phyloP scores from a whole-genome alignment of 2,113 vertebrate species.

The Taxidea taxus region DNA sequence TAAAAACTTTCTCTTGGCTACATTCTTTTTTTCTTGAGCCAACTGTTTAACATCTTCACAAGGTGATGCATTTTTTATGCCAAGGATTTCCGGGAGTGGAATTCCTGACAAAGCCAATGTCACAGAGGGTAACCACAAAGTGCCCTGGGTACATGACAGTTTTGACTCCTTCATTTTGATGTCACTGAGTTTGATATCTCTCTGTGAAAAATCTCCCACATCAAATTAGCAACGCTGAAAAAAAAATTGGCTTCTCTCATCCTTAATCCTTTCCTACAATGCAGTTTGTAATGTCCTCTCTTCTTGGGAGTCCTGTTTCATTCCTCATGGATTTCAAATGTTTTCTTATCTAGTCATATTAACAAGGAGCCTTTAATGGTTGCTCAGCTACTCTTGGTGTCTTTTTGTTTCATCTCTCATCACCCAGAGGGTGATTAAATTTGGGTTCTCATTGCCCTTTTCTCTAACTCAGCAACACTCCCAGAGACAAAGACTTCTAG shows the following conservation, averaged over 20 bases:
- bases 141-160: not conserved
- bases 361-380: slow-evolving; percentile 2
- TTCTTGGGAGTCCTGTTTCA: not conserved
- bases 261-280: not conserved
- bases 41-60: not conserved
- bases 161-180: not conserved
- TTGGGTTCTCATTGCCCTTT: not conserved
- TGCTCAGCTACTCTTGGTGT: not conserved
- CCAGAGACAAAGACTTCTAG: not conserved
- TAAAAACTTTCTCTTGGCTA: slow-evolving; percentile 14
- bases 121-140: not conserved
- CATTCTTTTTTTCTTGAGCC: not conserved
- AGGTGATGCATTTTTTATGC: not conserved
- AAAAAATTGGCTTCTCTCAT: not conserved
- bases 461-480: not conserved
- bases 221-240: slow-evolving; percentile 27
- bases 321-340: slow-evolving; percentile 15
- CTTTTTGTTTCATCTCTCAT: slow-evolving; percentile 16
- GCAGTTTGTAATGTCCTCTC: not conserved
- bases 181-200: not conserved
- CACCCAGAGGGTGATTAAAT: not conserved
- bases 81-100: not conserved
- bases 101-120: slow-evolving; percentile 11
- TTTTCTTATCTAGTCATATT: not conserved
- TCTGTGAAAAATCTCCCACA: not conserved